phyloP scores from a whole-genome alignment of 2,797 vertebrate genomes.

The Diceros bicornis region DNA sequence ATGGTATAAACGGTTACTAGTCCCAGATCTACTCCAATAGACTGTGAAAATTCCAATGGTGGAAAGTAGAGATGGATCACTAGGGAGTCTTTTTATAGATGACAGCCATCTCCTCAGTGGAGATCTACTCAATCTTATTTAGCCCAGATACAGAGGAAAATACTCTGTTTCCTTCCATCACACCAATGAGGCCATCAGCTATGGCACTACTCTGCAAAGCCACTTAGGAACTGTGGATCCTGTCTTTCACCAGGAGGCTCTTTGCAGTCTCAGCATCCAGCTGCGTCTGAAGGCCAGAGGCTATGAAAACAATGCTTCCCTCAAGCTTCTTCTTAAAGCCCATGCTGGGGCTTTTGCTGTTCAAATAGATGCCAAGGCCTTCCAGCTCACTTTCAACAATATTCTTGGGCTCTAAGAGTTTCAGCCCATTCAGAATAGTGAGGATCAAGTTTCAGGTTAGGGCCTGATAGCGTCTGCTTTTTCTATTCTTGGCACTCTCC shows the following conservation, averaged over 20 bases:
- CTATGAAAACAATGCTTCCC: constrained; percentile 95
- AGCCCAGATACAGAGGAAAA: constrained; percentile 94
- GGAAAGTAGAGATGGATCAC: constrained; percentile 94
- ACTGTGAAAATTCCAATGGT: constrained; percentile 95
- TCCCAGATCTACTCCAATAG: constrained; percentile 94
- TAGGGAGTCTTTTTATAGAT: constrained; percentile 95
- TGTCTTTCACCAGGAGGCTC: constrained; percentile 94
- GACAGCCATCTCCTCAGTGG: constrained; percentile 94
- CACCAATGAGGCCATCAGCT: constrained; percentile 94
- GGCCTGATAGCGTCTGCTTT: constrained; percentile 94
- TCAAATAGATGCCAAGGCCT: constrained; percentile 94
- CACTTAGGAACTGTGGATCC: constrained; percentile 94
- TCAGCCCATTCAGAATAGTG: constrained; percentile 95
- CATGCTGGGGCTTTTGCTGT: constrained; percentile 94
- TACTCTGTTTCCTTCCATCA: constrained; percentile 95
- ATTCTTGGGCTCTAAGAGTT: constrained; percentile 95
- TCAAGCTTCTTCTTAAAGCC: constrained; percentile 96
- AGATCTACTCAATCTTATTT: constrained; percentile 96
- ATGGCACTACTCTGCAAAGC: constrained; percentile 93
- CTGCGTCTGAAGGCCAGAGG: constrained; percentile 92
- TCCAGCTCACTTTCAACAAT: constrained; percentile 95
- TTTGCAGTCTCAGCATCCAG: constrained; percentile 93
- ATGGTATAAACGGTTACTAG: constrained; percentile 95
- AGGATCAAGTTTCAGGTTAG: constrained; percentile 96
- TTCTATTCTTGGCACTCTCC: constrained; percentile 95